Evolutionary conservation across 2,113 vertebrate genomes (phyloP).

Genomic region (Anseranas semipalmata): DNA sequence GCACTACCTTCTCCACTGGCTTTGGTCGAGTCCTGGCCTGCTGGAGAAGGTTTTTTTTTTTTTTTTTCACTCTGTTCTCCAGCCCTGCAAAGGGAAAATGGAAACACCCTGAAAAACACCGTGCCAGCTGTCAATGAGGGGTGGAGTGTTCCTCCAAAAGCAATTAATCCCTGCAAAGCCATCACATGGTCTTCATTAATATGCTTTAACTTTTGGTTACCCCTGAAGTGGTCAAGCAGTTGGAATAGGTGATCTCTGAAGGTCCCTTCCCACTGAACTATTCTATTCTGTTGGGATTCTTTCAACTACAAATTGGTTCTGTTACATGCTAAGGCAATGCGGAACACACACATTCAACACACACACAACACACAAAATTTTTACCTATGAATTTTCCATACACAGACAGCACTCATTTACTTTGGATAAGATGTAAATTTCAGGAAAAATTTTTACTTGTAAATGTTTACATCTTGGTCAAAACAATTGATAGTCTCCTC

Average conservation of each 20-base stretch:
- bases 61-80: too few relatives aligned
- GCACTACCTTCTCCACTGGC: background rate
- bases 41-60: too few relatives aligned
- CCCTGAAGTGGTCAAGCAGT: too few relatives aligned
- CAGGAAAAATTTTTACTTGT: background rate
- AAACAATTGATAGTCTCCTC: background rate
- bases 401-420: background rate
- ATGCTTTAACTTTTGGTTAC: too few relatives aligned
- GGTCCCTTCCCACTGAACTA: too few relatives aligned
- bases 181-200: background rate
- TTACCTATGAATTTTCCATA: background rate
- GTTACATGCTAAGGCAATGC: background rate
- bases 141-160: background rate
- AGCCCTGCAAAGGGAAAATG: too few relatives aligned
- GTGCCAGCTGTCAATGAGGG: background rate
- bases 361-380: background rate
- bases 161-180: background rate
- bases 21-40: background rate
- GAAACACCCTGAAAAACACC: background rate
- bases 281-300: background rate
- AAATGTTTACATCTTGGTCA: background rate
- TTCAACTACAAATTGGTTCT: background rate
- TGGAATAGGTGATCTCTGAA: too few relatives aligned
- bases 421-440: background rate
- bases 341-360: background rate